Evolutionary conservation across 2,888 invertebrate species (phyloP), one percentile per base, ranked within the genome.

Genomic region (Standfussiana lucernea): DNA sequence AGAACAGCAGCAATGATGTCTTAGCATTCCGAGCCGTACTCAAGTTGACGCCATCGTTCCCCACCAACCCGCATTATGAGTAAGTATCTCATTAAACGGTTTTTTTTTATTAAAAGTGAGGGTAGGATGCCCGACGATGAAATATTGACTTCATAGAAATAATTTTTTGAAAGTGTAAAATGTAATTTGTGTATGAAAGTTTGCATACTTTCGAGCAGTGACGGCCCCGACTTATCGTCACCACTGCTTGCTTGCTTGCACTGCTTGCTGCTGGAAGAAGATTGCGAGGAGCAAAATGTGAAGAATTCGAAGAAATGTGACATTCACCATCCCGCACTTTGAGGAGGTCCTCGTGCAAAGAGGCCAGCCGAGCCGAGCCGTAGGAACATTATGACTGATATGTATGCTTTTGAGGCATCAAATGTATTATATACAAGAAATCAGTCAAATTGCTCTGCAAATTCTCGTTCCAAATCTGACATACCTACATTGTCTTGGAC

Each of bases 1-100:
- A 98, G 88, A 97, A 97, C 92, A 97, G 95, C 88, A 97, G 97
- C 65, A 97, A 97, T 86, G 97, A 98, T 90, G 96, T 98, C 72
- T 95, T 97, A 92, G 98, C 98, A 42, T 98, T 98, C 94, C 97
- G 98, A 87, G 98, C 98, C 0, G 98, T 98, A n/a, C 95, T 98
- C 79, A 98, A 98, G 93, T 95, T 98, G 71, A 98, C 98, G 1
- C 98, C 98, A 21, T 98, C 98, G 0, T 97, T 98, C 92, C 98
- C 98, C 0, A 97, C 97, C 83, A 98, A 98, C 93, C 98, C 98
- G 7, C 96, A 98, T 88, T 98, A 98, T 91, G 97, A 97, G 98
- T 98, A 96, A 97, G 97, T 97, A 83, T 3, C 13, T 40, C 7
- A 61, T 18, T 37, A 53, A n/a, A 59, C 42, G 28, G 8, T 45